Evolutionary conservation across 2,888 invertebrate species (phyloP).

Genomic region (Bellardia pandia): DNA sequence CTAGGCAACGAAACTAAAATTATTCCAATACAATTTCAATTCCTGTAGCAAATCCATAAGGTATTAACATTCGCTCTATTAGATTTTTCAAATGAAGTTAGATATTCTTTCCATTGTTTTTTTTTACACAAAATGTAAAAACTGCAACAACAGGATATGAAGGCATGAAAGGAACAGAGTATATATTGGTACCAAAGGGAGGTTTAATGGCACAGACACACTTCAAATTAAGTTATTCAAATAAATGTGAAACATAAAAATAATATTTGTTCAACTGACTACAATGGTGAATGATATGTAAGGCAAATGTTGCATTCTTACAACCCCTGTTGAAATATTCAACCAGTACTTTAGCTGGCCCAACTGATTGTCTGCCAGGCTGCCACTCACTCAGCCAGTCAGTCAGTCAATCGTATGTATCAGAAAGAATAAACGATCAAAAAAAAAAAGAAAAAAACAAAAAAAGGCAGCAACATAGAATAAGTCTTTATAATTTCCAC

Average conservation of each 20-base stretch:
- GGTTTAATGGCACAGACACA: conserved; percentile 59
- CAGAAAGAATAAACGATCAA: conserved; percentile 20
- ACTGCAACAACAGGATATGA: conserved; percentile 37
- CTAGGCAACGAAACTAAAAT: conserved; percentile 34
- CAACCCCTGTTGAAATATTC: conserved; percentile 54
- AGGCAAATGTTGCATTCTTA: conserved; percentile 61
- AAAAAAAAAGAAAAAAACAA: neutral
- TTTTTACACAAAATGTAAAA: conserved; percentile 8
- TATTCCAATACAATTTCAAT: conserved; percentile 28
- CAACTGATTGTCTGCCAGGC: conserved; percentile 19
- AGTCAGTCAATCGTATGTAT: neutral
- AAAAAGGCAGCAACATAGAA: conserved; percentile 28
- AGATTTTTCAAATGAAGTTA: conserved; percentile 28
- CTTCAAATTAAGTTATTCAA: conserved; percentile 73
- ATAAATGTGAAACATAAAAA: conserved; percentile 63
- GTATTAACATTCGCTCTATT: conserved; percentile 54
- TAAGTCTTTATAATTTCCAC: conserved; percentile 69
- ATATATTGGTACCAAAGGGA: conserved; percentile 22
- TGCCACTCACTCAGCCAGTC: conserved; percentile 36
- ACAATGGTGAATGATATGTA: neutral
- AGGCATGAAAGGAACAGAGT: neutral
- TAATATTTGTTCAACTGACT: conserved; percentile 55
- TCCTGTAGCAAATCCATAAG: conserved; percentile 31
- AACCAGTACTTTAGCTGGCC: conserved; percentile 28
- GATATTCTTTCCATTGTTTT: neutral